Evolutionary conservation across 1,140 invertebrate genomes (phyloP), one percentile per base, ranked within the genome.

Genomic region (Eulimnadia texana): DNA sequence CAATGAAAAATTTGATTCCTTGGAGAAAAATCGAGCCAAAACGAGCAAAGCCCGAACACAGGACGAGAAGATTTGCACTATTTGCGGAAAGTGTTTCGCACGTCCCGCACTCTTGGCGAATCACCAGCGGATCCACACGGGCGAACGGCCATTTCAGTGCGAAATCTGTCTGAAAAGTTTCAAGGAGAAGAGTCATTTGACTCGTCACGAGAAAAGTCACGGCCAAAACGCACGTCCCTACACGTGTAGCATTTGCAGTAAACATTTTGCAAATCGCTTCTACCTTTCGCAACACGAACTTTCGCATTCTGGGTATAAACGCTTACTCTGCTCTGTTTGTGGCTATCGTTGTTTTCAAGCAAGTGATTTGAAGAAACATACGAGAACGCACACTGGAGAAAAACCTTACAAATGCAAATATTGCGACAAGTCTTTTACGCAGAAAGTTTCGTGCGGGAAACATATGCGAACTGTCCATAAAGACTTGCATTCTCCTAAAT

Each of bases 81-180:
- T 92, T 61, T 96, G 92, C 73, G 81, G 84, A 61, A 95, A 95
- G 71, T 91, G 88, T 0, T 93, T 93, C 72, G 85, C 88, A 2
- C 89, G 92, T 19, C 89, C 88, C 3, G 90, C 90, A n/a, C 76
- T 91, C 51, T 75, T 95, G 58, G 90, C 88, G 1, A 81, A 91
- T 3, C 93, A 95, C 71, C 93, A 92, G 72, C 80, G 90, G 29
- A 91, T 88, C 0, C 90, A 93, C 70, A 93, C 89, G 0, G 90
- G 93, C 1, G 86, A 86, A 69, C 82, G 84, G 58, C 86, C 85
- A 0, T 90, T 86, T 67, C 81, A 89, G 68, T 95, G 92, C 72
- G 90, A 95, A 68, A 93, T 88, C 70, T 95, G 93, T 74, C 84
- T 83, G 69, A 93, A 93, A 70, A 84, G 85, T 64, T 93, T 93